Evolutionary conservation across 2,888 invertebrate genomes (phyloP).

Genomic region (Pristionchus mayeri): DNA sequence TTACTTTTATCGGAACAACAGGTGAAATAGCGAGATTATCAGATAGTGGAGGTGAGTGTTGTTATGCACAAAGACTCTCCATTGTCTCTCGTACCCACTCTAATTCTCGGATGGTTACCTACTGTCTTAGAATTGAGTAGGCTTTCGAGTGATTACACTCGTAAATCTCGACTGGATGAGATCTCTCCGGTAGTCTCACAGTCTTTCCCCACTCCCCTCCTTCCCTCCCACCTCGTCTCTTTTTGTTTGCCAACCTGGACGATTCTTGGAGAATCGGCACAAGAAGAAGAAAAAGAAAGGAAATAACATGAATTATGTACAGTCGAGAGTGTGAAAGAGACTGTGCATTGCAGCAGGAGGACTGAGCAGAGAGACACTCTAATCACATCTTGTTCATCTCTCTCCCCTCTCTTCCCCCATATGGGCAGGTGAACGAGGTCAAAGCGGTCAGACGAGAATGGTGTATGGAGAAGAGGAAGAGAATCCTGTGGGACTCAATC

Average conservation of each 20-base stretch:
- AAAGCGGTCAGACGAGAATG: not conserved
- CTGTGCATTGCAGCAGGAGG: not conserved
- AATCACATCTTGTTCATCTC: not conserved
- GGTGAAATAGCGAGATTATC: too few species aligned
- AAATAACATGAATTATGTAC: slow-evolving; percentile 12
- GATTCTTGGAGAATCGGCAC: slow-evolving; percentile 35
- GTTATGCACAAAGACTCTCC: not conserved
- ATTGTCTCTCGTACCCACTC: not conserved
- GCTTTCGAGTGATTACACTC: slow-evolving; percentile 30
- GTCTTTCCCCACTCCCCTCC: not conserved
- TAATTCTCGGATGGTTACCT: not conserved
- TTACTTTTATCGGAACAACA: too few species aligned
- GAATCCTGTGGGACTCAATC: too few species aligned
- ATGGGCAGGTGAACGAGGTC: slow-evolving; percentile 20
- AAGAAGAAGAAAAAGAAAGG: slow-evolving; percentile 32
- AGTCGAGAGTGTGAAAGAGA: not conserved
- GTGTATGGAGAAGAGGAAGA: too few species aligned
- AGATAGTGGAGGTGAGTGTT: not conserved
- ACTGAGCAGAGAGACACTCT: not conserved
- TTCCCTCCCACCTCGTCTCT: slow-evolving; percentile 3
- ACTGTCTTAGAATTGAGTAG: slow-evolving; percentile 16
- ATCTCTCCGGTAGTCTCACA: slow-evolving; percentile 9
- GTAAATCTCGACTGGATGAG: not conserved
- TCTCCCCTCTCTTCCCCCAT: not conserved
- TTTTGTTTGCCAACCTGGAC: slow-evolving; percentile 44